Evolutionary conservation across 2,888 invertebrate species (phyloP), one percentile per base, ranked within the genome.

Genomic region (Clepsis dumicolana): DNA sequence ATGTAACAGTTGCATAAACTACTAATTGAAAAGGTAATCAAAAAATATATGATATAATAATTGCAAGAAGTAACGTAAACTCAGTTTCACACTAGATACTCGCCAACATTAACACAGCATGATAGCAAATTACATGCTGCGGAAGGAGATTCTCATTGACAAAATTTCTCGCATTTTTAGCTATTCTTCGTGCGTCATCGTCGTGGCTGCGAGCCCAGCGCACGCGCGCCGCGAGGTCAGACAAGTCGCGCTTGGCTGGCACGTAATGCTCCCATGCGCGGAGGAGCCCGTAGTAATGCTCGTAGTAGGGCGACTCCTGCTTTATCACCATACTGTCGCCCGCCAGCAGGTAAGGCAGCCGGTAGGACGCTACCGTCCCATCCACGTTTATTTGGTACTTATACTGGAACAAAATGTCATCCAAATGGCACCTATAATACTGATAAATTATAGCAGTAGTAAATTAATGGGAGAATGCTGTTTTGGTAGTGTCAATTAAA

Each of bases 311-410:
- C 0, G 99, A 99, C 27, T 97, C 96, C 89, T 98, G 98, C 90
- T 99, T 99, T 14, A 99, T 94, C 14, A 99, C 96, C 70, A 98
- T 89, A 0, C 98, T 96, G 79, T 97, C 97, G 1, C 99, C 98
- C 53, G 96, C 97, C 72, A 99, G 88, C 21, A 99, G 94, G 86
- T 98, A 99, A 0, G 99, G 99, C 74, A 98, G 94, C 72, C 99
- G 95, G 87, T 99, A 99, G 0, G 99, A 98, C 21, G 99, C 99
- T 16, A 99, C 99, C 44, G 99, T 98, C 16, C 99, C 99, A 93
- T 99, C 99, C 65, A 99, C 94, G 81, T 96, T 98, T 32, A 99
- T 88, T 91, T 98, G 98, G 88, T 98, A 99, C 93, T 99, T 99
- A 85, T 97, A 98, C 98, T 99, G 92, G 54, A 84, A 95, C 73